A percentile compares a stretch with the other conserved stretches of the same genome.
These are phyloP conservation scores for Mylabris sibirica DNA, from an alignment of 2,888 invertebrate species.

Conservation along the genomic window DNA sequence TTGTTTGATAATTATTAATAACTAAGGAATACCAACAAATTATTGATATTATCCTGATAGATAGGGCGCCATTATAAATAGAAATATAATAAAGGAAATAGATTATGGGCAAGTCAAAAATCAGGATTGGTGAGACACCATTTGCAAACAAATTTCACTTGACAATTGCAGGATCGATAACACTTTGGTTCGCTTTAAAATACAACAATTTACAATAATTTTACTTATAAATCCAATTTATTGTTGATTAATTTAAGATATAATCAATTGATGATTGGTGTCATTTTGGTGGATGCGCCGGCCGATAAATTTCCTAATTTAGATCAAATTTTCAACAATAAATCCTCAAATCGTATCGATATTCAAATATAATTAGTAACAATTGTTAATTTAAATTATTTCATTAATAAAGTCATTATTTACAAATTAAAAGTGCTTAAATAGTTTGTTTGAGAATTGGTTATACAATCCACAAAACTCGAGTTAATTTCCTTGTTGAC, in stretches of 20 bases:
- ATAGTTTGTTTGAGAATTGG: too few relatives aligned
- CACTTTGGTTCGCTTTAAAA: background rate
- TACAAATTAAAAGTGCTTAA: too few relatives aligned
- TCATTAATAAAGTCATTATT: too few relatives aligned
- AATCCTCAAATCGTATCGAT: too few relatives aligned
- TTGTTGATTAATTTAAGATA: background rate
- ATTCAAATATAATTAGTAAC: too few relatives aligned
- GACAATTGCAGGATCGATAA: slow-evolving; percentile 4
- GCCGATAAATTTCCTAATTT: background rate
- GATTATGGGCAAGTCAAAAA: background rate
- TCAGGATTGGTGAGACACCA: background rate
- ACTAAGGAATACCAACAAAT: background rate
- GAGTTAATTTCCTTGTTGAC: too few relatives aligned
- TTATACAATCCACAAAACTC: too few relatives aligned
- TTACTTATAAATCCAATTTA: background rate
- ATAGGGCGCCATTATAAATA: background rate
- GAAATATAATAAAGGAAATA: background rate
- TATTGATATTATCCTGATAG: background rate
- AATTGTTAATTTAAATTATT: too few relatives aligned
- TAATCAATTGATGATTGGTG: background rate
- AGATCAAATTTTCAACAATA: too few relatives aligned
- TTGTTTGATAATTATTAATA: background rate
- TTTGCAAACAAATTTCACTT: background rate
- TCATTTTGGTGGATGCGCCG: background rate
- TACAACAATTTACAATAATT: background rate